Evolutionary conservation across 2,113 vertebrate species (phyloP).

Genomic region (Diglossa brunneiventris): DNA sequence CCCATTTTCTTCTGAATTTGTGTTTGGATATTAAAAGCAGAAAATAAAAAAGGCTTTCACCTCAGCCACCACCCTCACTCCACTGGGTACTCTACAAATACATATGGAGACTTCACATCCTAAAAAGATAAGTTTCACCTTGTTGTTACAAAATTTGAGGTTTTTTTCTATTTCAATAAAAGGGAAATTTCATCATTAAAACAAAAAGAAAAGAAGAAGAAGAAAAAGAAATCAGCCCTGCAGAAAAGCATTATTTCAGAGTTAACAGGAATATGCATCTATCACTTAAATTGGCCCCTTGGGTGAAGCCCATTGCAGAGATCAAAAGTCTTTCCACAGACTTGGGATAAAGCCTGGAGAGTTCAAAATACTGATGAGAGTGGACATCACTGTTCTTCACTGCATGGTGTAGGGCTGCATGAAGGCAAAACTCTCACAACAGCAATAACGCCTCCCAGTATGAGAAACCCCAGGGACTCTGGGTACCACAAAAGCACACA

Average conservation of each 20-base stretch:
- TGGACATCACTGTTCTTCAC: neutral
- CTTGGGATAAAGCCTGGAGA: neutral
- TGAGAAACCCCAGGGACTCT: neutral
- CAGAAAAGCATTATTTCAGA: neutral
- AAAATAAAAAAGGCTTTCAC: neutral
- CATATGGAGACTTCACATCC: neutral
- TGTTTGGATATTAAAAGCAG: neutral
- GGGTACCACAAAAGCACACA: neutral
- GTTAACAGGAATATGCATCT: neutral
- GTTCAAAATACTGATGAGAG: neutral
- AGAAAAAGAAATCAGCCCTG: neutral
- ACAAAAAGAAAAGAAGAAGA: neutral
- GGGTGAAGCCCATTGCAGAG: neutral
- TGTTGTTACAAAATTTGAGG: neutral
- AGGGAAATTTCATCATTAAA: neutral
- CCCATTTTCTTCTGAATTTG: neutral
- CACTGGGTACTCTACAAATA: neutral
- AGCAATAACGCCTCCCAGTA: accelerated
- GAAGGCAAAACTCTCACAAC: neutral
- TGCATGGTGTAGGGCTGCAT: accelerated
- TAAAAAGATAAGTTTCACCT: neutral
- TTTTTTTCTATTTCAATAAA: neutral
- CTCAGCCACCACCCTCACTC: neutral
- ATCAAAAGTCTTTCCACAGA: neutral
- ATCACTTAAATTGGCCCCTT: neutral